Evolutionary conservation across 2,888 invertebrate genomes (phyloP), one percentile per base, ranked within the genome.

Genomic region (Hydropsyche betteni): DNA sequence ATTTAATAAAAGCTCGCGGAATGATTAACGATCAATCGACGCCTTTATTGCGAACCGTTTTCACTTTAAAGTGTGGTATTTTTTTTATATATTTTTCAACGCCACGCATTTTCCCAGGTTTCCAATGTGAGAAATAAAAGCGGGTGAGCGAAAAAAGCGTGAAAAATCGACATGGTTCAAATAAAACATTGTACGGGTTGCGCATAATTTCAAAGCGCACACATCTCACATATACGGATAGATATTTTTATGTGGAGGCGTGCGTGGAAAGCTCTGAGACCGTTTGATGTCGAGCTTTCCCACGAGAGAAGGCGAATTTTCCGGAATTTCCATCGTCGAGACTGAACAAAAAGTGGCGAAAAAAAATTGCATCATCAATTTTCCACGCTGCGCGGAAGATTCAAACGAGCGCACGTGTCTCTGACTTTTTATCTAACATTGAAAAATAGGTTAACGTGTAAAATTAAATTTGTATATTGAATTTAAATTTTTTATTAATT

Each of bases 161-260:
- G 24, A 58, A 16, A 58, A 58, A 16, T 24, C 16, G 58, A 58
- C 58, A 24, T 5, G 58, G 58, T 24, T 58, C 16, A 58, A 58
- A 58, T 58, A 58, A 58, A 58, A 58, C 58, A 24, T 14, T 16
- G 58, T 58, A 58, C 58, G 58, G 58, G 58, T 58, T 58, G 24
- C 58, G 58, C 16, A 24, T 58, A 58, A 58, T 58, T 58, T 58
- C 58, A 58, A 24, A 53, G 14, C 53, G 53, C 53, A 24, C 24
- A 8, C 44, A 8, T 44, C 10, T 6, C 44, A 10, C 10, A 8
- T 44, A 44, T 44, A 44, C 10, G 44, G 44, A 44, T 6, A 44
- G 10, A 44, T 44, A 44, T 44, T 53, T 53, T 53, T n/a, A 53
- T 53, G 53, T 12, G 53, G 53, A 53, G 53, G n/a, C 10, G 51